Evolutionary conservation across 2,113 vertebrate genomes (phyloP).

Genomic region (Lasiurus borealis): DNA sequence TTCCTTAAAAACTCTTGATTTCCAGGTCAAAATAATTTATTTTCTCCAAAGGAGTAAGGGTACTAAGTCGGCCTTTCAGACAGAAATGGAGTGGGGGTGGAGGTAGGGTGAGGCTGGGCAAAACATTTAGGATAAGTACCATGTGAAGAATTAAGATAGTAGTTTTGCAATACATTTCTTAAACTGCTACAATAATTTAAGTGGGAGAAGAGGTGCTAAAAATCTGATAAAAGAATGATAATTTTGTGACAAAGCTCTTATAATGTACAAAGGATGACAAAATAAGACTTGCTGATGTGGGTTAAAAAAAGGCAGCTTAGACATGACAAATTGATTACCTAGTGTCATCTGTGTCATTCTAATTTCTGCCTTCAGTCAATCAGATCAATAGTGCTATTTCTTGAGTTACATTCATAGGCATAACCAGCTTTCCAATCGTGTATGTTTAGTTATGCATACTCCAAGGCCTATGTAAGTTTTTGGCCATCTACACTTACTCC

Average conservation of each 20-base stretch:
- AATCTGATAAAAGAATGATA: not conserved
- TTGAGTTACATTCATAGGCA: slow-evolving; percentile 51
- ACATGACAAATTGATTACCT: not conserved
- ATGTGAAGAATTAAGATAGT: not conserved
- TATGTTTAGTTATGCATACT: slow-evolving; percentile 4
- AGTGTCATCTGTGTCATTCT: slow-evolving; percentile 29
- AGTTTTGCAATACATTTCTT: not conserved
- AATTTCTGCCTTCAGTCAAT: slow-evolving; percentile 54
- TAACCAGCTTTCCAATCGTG: not conserved
- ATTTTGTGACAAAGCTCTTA: slow-evolving; percentile 46
- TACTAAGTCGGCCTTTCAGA: slow-evolving; percentile 51
- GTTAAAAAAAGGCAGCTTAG: slow-evolving; percentile 48
- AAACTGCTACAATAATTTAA: slow-evolving; percentile 40
- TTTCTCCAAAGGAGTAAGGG: not conserved
- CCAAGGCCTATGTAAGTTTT: slow-evolving; percentile 42
- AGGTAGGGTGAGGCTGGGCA: not conserved
- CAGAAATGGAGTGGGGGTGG: rapidly evolving
- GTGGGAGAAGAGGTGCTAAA: not conserved
- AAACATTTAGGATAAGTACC: slow-evolving; percentile 53
- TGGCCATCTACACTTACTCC: not conserved
- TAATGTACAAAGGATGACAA: slow-evolving; percentile 50
- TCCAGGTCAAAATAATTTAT: slow-evolving; percentile 51
- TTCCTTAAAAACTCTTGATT: slow-evolving; percentile 51
- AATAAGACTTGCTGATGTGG: slow-evolving; percentile 26
- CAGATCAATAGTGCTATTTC: slow-evolving; percentile 42